Percentiles rank a stretch among this genome's conserved stretches.
These are phyloP conservation scores for Tachina lurida DNA, from an alignment of 2,888 invertebrate species.

Conservation along the genomic window DNA sequence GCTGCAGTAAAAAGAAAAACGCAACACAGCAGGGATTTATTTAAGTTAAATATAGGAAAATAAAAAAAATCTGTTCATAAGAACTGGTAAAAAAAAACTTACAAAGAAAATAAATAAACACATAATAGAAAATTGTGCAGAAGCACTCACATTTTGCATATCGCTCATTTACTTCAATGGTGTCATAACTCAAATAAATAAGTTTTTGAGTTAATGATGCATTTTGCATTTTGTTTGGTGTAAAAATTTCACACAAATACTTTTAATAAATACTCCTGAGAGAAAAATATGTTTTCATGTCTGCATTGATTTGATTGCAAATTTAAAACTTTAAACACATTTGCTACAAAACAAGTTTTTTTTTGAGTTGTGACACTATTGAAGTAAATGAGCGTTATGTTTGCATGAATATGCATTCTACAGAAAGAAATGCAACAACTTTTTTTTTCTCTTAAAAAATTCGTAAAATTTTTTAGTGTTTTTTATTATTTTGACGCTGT, in stretches of 20 bases:
- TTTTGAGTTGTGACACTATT: too few relatives aligned
- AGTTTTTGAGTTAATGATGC: too few relatives aligned
- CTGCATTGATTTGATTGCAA: too few relatives aligned
- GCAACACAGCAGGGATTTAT: conserved; percentile 28
- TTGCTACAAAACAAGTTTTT: too few relatives aligned
- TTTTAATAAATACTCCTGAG: too few relatives aligned
- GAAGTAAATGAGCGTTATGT: neutral
- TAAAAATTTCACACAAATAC: too few relatives aligned
- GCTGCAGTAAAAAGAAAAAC: conserved; percentile 17
- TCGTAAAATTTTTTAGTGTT: neutral
- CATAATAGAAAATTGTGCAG: conserved; percentile 1
- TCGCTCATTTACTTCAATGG: neutral
- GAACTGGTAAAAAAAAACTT: conserved; percentile 17
- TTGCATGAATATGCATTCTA: neutral
- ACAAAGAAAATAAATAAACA: conserved; percentile 7
- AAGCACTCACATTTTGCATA: neutral
- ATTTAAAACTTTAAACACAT: too few relatives aligned
- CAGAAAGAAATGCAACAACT: conserved; percentile 21
- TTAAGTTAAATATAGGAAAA: conserved; percentile 11
- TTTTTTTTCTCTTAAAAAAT: too few relatives aligned
- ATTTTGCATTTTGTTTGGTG: too few relatives aligned
- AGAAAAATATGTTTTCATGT: too few relatives aligned
- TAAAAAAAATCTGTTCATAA: neutral
- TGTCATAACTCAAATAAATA: too few relatives aligned
- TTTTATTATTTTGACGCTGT: conserved; percentile 13